phyloP scores from a whole-genome alignment of 2,113 vertebrate genomes.

The Oostethus manadensis region DNA sequence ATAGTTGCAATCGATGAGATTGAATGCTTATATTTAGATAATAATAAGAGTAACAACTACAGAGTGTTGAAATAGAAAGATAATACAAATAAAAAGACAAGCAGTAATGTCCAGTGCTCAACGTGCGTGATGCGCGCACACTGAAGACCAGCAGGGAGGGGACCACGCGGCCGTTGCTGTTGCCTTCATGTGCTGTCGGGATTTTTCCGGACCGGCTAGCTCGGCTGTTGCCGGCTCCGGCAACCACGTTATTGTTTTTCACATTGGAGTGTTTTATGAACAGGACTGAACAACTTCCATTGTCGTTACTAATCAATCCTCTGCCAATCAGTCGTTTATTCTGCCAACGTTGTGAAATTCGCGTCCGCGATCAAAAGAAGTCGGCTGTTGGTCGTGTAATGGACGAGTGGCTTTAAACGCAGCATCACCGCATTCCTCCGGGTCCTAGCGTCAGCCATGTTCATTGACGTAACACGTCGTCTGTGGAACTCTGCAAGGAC shows the following conservation, averaged over 20 bases:
- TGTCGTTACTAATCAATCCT: too few relatives aligned
- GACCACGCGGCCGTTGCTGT: background rate
- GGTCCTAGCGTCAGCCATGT: background rate
- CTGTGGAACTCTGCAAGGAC: background rate
- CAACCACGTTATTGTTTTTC: background rate
- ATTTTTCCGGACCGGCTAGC: rapidly evolving
- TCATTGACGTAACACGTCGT: too few relatives aligned
- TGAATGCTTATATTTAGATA: background rate
- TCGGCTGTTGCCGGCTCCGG: background rate
- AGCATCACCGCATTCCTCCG: background rate
- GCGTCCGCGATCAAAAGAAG: too few relatives aligned
- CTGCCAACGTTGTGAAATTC: too few relatives aligned
- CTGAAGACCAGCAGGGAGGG: constrained; percentile 1
- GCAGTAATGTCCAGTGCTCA: background rate
- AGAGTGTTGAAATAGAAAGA: background rate
- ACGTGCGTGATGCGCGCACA: background rate
- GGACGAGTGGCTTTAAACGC: background rate
- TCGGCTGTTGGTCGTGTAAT: background rate
- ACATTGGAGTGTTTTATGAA: too few relatives aligned
- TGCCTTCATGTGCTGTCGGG: background rate
- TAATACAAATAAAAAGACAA: background rate
- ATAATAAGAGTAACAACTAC: background rate
- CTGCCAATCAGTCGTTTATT: too few relatives aligned
- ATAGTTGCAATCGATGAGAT: background rate
- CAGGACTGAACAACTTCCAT: too few relatives aligned